These are phyloP conservation scores for Drosophila birchii DNA, from an alignment of 2,888 invertebrate genomes.

Conservation along the genomic window DNA sequence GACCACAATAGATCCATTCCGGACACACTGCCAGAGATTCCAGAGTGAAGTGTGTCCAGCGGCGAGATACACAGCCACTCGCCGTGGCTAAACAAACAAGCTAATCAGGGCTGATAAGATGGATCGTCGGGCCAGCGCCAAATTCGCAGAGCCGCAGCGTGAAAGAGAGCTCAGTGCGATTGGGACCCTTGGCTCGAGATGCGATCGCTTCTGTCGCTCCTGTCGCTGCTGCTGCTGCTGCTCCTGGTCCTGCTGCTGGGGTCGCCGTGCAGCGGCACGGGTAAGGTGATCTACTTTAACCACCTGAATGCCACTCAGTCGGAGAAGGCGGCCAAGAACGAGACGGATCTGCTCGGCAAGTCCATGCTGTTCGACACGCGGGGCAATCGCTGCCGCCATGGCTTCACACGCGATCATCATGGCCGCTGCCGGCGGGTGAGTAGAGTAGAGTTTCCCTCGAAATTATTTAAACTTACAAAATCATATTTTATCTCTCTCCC, in stretches of 20 bases:
- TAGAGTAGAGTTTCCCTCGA: neutral
- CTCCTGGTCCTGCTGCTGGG: conserved; percentile 17
- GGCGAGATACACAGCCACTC: conserved; percentile 5
- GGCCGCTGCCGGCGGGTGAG: conserved; percentile 72
- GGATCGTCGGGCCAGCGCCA: conserved; percentile 15
- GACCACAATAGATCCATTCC: neutral
- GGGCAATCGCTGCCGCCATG: conserved; percentile 49
- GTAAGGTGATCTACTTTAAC: conserved; percentile 65
- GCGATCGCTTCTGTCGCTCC: conserved; percentile 31
- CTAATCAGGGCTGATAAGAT: conserved; percentile 34
- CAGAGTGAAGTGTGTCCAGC: neutral
- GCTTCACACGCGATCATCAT: conserved; percentile 66
- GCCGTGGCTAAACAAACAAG: conserved; percentile 17
- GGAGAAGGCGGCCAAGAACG: conserved; percentile 7
- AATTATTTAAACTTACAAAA: neutral
- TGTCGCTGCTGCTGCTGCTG: conserved; percentile 14
- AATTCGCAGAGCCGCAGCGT: neutral
- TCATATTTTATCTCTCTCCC: neutral
- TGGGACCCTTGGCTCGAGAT: conserved; percentile 32
- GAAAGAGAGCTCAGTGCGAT: conserved; percentile 20
- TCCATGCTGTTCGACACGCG: conserved; percentile 67
- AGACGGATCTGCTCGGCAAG: conserved; percentile 40
- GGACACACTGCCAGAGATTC: conserved; percentile 1
- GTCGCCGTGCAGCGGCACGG: conserved; percentile 4
- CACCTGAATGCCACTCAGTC: conserved; percentile 38